Evolutionary conservation across 2,113 vertebrate genomes (phyloP).

Genomic region (Psittacus erithacus): DNA sequence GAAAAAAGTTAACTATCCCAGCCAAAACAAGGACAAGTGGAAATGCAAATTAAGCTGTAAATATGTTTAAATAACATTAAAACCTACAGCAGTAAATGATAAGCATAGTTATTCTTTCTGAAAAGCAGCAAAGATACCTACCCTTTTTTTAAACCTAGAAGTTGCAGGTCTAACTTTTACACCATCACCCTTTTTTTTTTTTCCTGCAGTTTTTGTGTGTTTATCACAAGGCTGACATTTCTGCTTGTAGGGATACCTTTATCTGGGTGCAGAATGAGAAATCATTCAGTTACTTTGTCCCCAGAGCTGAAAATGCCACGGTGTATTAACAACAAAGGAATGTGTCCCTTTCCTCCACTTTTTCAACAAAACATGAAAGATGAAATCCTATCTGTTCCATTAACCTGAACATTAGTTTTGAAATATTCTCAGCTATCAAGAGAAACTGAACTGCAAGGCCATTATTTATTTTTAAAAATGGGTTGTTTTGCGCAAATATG

Average conservation of each 20-base stretch:
- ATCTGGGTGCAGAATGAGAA: not conserved
- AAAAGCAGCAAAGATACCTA: not conserved
- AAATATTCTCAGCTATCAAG: not conserved
- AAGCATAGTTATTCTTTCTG: not conserved
- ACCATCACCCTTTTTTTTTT: not conserved
- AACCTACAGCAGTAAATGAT: not conserved
- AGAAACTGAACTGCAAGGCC: not conserved
- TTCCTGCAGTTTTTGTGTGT: not conserved
- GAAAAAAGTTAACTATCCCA: not conserved
- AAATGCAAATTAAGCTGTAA: not conserved
- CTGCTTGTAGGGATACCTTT: not conserved
- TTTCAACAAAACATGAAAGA: not conserved
- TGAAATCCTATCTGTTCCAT: not conserved
- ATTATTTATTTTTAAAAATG: not conserved
- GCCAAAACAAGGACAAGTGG: not conserved
- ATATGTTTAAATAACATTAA: not conserved
- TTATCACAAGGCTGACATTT: not conserved
- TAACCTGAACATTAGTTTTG: not conserved
- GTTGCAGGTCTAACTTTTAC: not conserved
- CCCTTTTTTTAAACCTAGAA: not conserved
- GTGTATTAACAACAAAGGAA: not conserved
- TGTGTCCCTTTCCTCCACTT: not conserved
- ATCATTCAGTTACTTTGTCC: not conserved
- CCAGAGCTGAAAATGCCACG: not conserved
- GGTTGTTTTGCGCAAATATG: rapidly evolving